Evolutionary conservation across 2,113 vertebrate species (phyloP), one percentile per base, ranked within the genome.

Genomic region (Proteles cristata): DNA sequence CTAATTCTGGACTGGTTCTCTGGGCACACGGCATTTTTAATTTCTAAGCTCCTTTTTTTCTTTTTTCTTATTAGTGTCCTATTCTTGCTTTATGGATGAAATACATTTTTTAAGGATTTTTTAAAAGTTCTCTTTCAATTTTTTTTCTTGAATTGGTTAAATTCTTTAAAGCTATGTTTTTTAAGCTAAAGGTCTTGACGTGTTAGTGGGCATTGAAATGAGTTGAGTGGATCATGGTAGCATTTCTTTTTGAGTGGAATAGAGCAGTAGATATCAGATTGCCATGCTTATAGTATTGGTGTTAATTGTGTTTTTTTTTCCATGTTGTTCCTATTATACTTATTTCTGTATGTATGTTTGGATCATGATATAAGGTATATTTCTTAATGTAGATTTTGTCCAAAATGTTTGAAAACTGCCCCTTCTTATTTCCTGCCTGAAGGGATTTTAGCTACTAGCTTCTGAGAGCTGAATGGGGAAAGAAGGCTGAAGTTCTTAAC

Each of bases 391-490:
- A 53, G 11, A 85, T 93, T 94, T 91, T 71, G 66, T 77, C 55
- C 33, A 53, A 89, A 65, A 96, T n/a, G 19, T 90, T 90, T 74
- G 63, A 90, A 88, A 90, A 86, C 31, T 82, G 16, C 81, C 86
- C 2, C 55, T 55, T 91, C 50, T 83, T 19, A 68, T 92, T 69
- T 88, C 16, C 45, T 79, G 7, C 76, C 12, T 45, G 5, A 35
- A 96, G 16, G 23, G 79, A 33, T 45, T 91, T 94, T 21, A 12
- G 21, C 39, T 83, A 1, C 28, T 89, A 53, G 10, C 63, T 69
- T 92, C 58, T 35, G 26, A 65, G 50, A 94, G 25, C 88, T 83
- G 25, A 71, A 15, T 65, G 53, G 53, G 55, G 53, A 84, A 88
- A 65, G 43, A 94, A 83, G 33, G 35, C 19, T 92, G 43, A 39